These are phyloP conservation scores for Acleris cristana DNA, from an alignment of 2,888 invertebrate genomes.

Conservation along the genomic window DNA sequence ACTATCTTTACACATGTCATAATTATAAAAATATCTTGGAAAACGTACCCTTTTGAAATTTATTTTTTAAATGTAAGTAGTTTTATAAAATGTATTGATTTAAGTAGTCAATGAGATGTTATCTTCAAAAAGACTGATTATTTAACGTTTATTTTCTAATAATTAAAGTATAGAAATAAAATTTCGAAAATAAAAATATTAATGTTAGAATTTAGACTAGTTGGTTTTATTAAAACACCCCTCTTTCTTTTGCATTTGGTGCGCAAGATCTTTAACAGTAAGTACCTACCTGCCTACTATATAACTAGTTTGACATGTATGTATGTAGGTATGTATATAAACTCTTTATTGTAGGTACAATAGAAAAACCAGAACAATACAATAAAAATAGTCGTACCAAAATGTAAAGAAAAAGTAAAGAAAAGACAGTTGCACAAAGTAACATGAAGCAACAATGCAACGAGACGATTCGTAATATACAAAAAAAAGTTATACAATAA, in stretches of 20 bases:
- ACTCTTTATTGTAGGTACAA: too few relatives aligned
- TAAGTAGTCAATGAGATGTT: constrained; percentile 51
- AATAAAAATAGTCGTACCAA: too few relatives aligned
- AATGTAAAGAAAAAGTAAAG: too few relatives aligned
- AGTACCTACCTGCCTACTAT: too few relatives aligned
- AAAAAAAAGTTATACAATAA: too few relatives aligned
- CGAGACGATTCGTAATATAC: too few relatives aligned
- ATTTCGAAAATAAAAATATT: constrained; percentile 66
- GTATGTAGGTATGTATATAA: too few relatives aligned
- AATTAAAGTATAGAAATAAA: constrained; percentile 69
- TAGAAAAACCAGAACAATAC: too few relatives aligned
- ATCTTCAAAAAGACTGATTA: constrained; percentile 82
- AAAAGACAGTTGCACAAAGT: too few relatives aligned
- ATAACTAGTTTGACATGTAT: too few relatives aligned
- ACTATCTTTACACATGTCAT: too few relatives aligned
- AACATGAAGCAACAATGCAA: too few relatives aligned
- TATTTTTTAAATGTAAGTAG: constrained; percentile 30
- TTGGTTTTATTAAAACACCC: constrained; percentile 42
- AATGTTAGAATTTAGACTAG: constrained; percentile 62
- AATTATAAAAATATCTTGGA: neutral
- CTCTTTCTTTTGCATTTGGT: neutral
- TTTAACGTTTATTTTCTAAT: constrained; percentile 70
- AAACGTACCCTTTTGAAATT: neutral
- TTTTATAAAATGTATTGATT: constrained; percentile 40
- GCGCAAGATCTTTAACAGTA: neutral